phyloP scores from a whole-genome alignment of 2,888 invertebrate species.

The Polydrusus cervinus region DNA sequence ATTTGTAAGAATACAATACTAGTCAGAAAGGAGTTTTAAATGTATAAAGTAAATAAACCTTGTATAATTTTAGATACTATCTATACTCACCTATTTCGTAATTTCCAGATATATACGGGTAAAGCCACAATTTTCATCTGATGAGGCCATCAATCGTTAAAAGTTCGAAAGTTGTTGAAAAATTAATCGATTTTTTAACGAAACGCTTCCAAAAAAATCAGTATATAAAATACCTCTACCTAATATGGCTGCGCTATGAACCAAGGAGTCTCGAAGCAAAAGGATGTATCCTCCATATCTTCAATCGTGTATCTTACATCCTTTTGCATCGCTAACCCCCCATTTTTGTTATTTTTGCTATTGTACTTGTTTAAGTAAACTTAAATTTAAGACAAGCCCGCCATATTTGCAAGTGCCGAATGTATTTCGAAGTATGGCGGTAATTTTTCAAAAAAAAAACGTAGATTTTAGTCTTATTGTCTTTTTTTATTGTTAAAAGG shows the following conservation, averaged over 20 bases:
- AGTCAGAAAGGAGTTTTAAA: not conserved
- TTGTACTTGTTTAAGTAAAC: constrained; percentile 53
- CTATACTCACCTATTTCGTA: not conserved
- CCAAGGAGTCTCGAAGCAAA: constrained; percentile 35
- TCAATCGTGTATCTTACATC: not conserved
- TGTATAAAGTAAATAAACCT: constrained; percentile 14
- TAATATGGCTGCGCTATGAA: constrained; percentile 43
- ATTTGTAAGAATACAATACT: not conserved
- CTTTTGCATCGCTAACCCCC: not conserved
- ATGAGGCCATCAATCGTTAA: not conserved
- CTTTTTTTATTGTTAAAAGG: constrained; percentile 66
- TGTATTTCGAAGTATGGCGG: constrained; percentile 41
- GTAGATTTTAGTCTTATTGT: constrained; percentile 68
- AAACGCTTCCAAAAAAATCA: constrained; percentile 25
- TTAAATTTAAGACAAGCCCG: constrained; percentile 39
- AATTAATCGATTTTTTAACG: constrained; percentile 9
- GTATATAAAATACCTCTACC: constrained; percentile 47
- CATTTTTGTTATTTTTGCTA: constrained; percentile 50
- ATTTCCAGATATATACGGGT: constrained; percentile 5
- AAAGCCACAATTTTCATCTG: constrained; percentile 4
- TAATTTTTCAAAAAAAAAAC: constrained; percentile 62
- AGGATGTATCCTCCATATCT: not conserved
- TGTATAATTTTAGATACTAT: not conserved
- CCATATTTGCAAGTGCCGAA: constrained; percentile 32
- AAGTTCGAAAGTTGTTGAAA: not conserved